Evolutionary conservation across 2,888 invertebrate species (phyloP), one percentile per base, ranked within the genome.

Genomic region (Apodemia hepburni): DNA sequence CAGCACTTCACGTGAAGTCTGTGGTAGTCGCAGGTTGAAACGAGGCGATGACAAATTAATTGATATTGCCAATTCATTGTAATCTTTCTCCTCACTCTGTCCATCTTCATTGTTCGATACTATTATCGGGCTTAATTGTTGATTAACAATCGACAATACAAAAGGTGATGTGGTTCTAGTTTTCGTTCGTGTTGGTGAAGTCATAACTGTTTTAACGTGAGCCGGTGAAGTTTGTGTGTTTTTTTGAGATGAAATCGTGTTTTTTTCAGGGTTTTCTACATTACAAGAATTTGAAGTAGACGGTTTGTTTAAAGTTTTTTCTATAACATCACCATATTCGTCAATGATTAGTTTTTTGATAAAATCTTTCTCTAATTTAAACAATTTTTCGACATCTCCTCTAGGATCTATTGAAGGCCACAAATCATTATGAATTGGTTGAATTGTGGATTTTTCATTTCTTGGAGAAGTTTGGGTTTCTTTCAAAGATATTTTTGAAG

Each of bases 181-280:
- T 71, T 88, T 89, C 15, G 84, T 85, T 69, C 68, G 80, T 27
- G 80, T 83, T 6, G 92, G 92, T 17, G 92, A 92, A 1, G 92
- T 92, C 90, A 89, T 92, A 0, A 87, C 80, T 71, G 81, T 78
- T 72, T 87, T 89, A 0, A 85, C 85, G 51, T 79, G 87, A 42
- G 85, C 82, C 3, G 91, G 91, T 7, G 92, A 90, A 0, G 92
- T 92, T 71, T 92, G 92, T 3, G 92, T 92, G 61, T 85, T 82
- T 71, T 91, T 92, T 59, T 85, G 89, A 12, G 73, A 73, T 1
- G 82, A 76, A 17, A 74, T 68, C 4, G 80, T 66, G 68, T 89
- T 90, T 58, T 73, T 79, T 29, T 75, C 72, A n/a, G 71, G 70
- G 7, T 63, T 66, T 18, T 66, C 65, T 29, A 15, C 42, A 38